phyloP scores from a whole-genome alignment of 1,140 invertebrate genomes.

The Brachionus asplanchnoidis region DNA sequence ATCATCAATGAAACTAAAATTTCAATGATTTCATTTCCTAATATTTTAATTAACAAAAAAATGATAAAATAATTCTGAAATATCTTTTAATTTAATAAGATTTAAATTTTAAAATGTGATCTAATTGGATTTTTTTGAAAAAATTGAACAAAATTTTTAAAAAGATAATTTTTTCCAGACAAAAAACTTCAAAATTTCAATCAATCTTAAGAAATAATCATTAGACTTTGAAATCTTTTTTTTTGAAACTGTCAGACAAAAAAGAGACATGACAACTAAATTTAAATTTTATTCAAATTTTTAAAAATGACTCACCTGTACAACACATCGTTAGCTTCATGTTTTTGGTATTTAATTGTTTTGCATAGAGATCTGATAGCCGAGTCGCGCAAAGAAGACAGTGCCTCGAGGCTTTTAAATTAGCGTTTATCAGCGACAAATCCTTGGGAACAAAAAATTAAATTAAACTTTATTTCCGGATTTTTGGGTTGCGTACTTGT shows the following conservation, averaged over 20 bases:
- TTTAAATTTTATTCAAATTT: background rate
- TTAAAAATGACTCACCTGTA: conserved; percentile 66
- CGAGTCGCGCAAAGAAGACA: conserved; percentile 67
- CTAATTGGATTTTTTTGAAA: too few species aligned
- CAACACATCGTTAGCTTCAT: conserved; percentile 72
- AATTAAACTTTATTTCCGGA: background rate
- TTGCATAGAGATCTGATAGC: conserved; percentile 67
- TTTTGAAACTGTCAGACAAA: background rate
- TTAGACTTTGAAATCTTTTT: too few species aligned
- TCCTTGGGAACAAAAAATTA: conserved; percentile 60
- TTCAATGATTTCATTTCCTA: too few species aligned
- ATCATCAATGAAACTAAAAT: too few species aligned
- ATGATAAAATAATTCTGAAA: too few species aligned
- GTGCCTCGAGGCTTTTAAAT: conserved; percentile 68
- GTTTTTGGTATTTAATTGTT: conserved; percentile 68
- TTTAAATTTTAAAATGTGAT: too few species aligned
- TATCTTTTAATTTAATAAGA: too few species aligned
- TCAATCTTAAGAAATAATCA: too few species aligned
- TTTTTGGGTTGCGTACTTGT: background rate
- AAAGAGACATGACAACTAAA: background rate
- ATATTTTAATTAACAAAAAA: too few species aligned
- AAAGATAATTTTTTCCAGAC: too few species aligned
- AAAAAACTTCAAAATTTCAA: too few species aligned
- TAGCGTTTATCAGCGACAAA: conserved; percentile 70
- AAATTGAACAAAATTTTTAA: too few species aligned